Base-by-base conservation (phyloP, 2,797 vertebrate species). In the Sternarchorhynchus goeldii region DNA sequence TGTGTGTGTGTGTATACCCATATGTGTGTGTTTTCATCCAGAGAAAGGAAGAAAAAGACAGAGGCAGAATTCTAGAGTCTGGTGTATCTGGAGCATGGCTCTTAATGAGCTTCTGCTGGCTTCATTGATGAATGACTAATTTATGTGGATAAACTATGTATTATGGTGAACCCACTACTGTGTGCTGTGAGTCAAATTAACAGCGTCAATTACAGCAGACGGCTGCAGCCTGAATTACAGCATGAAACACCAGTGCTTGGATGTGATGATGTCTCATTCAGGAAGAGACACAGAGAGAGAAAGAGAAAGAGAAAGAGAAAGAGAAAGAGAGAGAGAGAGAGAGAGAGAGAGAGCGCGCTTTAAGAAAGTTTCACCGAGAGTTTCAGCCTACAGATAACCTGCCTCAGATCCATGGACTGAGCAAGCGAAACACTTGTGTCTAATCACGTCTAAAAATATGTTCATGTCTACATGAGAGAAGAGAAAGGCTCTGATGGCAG, bases 111-210 rank as follows among this genome's bases (percentile, higher is more conserved):
- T 81, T 86, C 89, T 88, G 86, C 86, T 88, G 87, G 89, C 89
- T 89, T 81, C 83, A 83, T 85, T 89, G 88, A 92, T 88, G 87
- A 92, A 91, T 88, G 82, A 91, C 90, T 92, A 91, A 93, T 92
- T 93, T 89, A 91, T 91, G 76, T 87, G 86, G 85, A 85, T 87
- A 81, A 85, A 87, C 82, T 82, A 77, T 82, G 85, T 84, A 85
- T 88, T 80, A 80, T 83, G 83, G 88, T 89, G 85, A 77, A 76
- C 78, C 81, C 85, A 84, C 86, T 83, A 86, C 68, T 67, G 69
- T 76, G 68, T 41, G 16, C 36, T 12, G 34, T 79, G 31, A 65
- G 66, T 60, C 62, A 50, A 75, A 67, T 82, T 41, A 80, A 57
- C 58, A 41, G 68, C 41, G 65, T 63, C 45, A 41, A 56, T 63